A percentile compares a stretch with the other conserved stretches of the same genome.
These are phyloP conservation scores for Australoheros facetus DNA, from an alignment of 2,797 vertebrate species.

Conservation along the genomic window DNA sequence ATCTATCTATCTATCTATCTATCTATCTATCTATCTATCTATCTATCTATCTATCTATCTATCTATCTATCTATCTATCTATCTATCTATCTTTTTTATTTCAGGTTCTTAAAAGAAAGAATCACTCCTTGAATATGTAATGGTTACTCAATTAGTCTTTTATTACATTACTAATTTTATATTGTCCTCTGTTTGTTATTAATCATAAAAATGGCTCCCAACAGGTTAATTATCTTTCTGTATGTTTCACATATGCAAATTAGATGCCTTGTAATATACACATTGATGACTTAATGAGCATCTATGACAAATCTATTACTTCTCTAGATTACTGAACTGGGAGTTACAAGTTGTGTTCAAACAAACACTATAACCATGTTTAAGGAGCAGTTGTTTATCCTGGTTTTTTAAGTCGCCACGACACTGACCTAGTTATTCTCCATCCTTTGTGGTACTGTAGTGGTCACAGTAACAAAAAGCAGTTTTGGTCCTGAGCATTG, in stretches of 20 bases:
- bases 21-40: too few relatives aligned
- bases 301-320: conserved; percentile 67
- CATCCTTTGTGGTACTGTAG: neutral
- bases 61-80: too few relatives aligned
- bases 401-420: neutral
- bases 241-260: conserved; percentile 73
- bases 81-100: neutral
- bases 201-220: conserved; percentile 72
- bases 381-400: conserved; percentile 15
- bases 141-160: conserved; percentile 58
- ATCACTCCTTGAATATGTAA: conserved; percentile 35
- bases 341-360: conserved; percentile 52
- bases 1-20: too few relatives aligned
- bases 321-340: conserved; percentile 52
- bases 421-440: conserved; percentile 52
- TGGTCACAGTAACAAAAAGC: conserved; percentile 11
- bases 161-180: conserved; percentile 63
- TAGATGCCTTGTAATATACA: conserved; percentile 48
- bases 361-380: conserved; percentile 32
- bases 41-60: too few relatives aligned
- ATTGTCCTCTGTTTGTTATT: conserved; percentile 58
- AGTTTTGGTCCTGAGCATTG: conserved; percentile 1
- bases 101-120: conserved; percentile 6
- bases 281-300: conserved; percentile 67
- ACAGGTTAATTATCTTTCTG: conserved; percentile 72